phyloP scores from a whole-genome alignment of 2,888 invertebrate species.

The Baccha elongata region DNA sequence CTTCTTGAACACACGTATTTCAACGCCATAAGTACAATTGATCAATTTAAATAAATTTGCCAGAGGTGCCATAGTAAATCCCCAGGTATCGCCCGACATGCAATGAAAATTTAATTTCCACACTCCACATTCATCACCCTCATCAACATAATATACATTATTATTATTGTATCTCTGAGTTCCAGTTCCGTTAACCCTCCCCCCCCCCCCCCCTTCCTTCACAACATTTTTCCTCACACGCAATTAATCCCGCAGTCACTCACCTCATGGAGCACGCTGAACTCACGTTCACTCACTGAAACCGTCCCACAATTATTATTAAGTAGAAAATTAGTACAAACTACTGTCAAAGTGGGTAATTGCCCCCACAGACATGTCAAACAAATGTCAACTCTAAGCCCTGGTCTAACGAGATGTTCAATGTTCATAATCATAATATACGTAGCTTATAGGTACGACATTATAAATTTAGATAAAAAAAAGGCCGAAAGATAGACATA shows the following conservation, averaged over 20 bases:
- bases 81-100: constrained; percentile 33
- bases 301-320: constrained; percentile 43
- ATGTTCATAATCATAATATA: too few species aligned
- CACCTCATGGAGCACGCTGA: constrained; percentile 54
- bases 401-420: constrained; percentile 41
- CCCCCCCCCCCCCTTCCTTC: constrained; percentile 17
- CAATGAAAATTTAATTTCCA: constrained; percentile 35
- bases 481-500: constrained; percentile 42
- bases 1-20: neutral
- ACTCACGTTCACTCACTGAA: constrained; percentile 50
- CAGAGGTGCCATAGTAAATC: constrained; percentile 35
- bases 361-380: constrained; percentile 68
- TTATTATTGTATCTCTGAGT: constrained; percentile 22
- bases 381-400: constrained; percentile 58
- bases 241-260: constrained; percentile 55
- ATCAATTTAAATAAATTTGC: constrained; percentile 51
- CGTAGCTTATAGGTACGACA: neutral
- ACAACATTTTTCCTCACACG: too few species aligned
- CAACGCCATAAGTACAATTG: neutral
- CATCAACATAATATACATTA: constrained; percentile 21
- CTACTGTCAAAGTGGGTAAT: constrained; percentile 68
- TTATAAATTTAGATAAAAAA: constrained; percentile 34
- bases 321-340: constrained; percentile 66
- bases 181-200: neutral
- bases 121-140: constrained; percentile 11